phyloP scores from a whole-genome alignment of 2,113 vertebrate species.

The Picathartes gymnocephalus region DNA sequence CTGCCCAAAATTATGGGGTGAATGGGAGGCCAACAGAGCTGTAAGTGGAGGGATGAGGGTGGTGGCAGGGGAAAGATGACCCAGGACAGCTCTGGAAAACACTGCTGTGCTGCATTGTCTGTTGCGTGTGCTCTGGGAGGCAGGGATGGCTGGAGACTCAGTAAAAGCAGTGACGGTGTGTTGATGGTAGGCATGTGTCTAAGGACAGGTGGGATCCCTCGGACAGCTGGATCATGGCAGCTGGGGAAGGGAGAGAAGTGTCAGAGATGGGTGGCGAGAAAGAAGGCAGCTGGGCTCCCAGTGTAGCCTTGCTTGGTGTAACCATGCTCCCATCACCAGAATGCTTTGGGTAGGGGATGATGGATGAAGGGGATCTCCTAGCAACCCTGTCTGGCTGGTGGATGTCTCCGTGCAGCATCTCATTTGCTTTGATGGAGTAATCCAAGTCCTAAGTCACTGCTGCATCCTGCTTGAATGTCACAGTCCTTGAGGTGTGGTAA shows the following conservation, averaged over 20 bases:
- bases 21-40: background rate
- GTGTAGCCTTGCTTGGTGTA: background rate
- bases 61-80: background rate
- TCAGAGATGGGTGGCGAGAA: background rate
- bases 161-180: background rate
- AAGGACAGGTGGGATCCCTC: background rate
- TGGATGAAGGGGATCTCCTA: background rate
- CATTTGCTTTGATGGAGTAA: background rate
- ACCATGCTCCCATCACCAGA: background rate
- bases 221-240: background rate
- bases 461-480: background rate
- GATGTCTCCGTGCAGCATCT: background rate
- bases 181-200: background rate
- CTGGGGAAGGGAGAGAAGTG: background rate
- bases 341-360: background rate
- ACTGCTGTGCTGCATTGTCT: background rate
- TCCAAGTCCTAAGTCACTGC: background rate
- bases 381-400: background rate
- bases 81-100: background rate
- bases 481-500: background rate
- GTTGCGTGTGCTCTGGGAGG: background rate
- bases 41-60: background rate
- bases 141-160: background rate
- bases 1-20: background rate
- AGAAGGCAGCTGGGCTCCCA: background rate